phyloP scores from a whole-genome alignment of 2,113 vertebrate genomes.

The Candoia aspera region DNA sequence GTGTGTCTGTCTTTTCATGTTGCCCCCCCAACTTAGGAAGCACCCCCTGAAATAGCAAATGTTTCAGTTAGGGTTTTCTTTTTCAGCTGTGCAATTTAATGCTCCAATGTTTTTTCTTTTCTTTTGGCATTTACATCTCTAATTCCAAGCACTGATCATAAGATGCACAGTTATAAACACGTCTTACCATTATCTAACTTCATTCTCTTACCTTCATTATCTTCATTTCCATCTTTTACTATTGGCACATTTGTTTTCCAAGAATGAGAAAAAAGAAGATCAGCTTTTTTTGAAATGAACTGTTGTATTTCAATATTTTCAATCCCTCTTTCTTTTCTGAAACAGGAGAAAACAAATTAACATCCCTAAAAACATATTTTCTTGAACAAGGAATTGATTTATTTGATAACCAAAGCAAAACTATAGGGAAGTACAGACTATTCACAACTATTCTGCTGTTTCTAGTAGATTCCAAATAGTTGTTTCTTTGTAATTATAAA shows the following conservation, averaged over 20 bases:
- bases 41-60: neutral
- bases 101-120: neutral
- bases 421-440: neutral
- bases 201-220: constrained; percentile 77
- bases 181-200: neutral
- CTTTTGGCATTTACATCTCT: neutral
- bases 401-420: neutral
- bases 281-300: constrained; percentile 93
- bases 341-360: neutral
- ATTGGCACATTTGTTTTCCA: constrained; percentile 81
- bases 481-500: neutral
- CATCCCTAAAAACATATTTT: neutral
- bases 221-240: constrained; percentile 76
- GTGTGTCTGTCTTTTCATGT: too few relatives aligned
- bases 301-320: constrained; percentile 85
- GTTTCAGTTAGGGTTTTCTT: neutral
- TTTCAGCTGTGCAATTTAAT: neutral
- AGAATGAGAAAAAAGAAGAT: constrained; percentile 87
- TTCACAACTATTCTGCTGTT: neutral
- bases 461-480: neutral
- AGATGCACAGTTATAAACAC: neutral
- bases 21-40: too few relatives aligned
- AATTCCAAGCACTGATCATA: neutral
- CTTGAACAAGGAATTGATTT: neutral
- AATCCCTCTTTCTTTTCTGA: constrained; percentile 74